Base-by-base conservation (phyloP, 2,888 invertebrate species). In the Colletes collaris region DNA sequence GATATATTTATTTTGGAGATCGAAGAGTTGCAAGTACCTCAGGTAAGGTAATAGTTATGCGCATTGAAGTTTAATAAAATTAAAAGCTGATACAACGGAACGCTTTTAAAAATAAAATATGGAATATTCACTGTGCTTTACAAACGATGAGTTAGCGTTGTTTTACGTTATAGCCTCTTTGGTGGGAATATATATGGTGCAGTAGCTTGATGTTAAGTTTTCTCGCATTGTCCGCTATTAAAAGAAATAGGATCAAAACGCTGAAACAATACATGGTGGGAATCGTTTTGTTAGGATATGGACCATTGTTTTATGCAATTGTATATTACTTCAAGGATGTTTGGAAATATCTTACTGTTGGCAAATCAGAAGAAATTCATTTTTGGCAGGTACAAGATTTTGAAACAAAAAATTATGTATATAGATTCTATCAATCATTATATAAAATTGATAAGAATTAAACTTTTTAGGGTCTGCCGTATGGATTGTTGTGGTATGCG, bases 161-260 rank as follows among this genome's bases (percentile, higher is more conserved):
- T 58, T 69, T 68, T 70, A 77, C 74, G 76, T 95, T 94, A 70
- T 94, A 97, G 96, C 97, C 98, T 1, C 93, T 97, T 62, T 95
- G 96, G 94, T 99, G 99, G 99, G 99, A 99, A 93, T 99, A 98
- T 93, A 95, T 97, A 88, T 99, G 99, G 98, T 96, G 97, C 86
- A 93, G 96, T 35, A 98, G 98, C 87, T 94, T 98, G 74, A 93
- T 97, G 49, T 95, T 97, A 53, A 97, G 97, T 13, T 96, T 98
- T 93, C 94, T 98, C 75, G 98, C 97, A 5, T 94, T 98, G 68
- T 96, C 97, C 49, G 97, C 99, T 53, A 95, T 97, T 85, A 96
- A 97, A 88, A 96, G 96, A 86, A 99, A 99, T 94, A 96, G 96
- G 90, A 95, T 96, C 68, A 95, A 95, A 73, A 95, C 96, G 62